phyloP scores from a whole-genome alignment of 2,888 invertebrate genomes.

The Chrysina gloriosa region DNA sequence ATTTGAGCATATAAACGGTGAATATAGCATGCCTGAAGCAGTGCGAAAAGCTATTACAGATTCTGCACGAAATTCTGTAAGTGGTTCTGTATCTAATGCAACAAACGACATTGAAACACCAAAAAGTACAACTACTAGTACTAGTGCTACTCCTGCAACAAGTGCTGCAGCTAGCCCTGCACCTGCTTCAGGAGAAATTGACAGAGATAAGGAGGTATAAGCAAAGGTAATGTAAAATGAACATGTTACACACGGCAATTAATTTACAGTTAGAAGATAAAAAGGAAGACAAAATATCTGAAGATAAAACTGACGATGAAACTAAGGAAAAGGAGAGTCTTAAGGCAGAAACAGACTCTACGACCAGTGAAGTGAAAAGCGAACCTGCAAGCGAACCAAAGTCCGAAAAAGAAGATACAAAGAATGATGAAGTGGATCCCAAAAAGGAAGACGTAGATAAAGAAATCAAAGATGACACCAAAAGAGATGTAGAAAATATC shows the following conservation, averaged over 20 bases:
- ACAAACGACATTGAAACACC: constrained; percentile 63
- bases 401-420: constrained; percentile 51
- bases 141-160: constrained; percentile 74
- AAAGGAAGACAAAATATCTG: constrained; percentile 42
- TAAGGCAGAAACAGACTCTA: constrained; percentile 49
- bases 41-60: constrained; percentile 79
- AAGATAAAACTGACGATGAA: constrained; percentile 51
- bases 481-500: constrained; percentile 66
- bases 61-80: constrained; percentile 57
- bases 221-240: neutral
- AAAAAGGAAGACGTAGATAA: constrained; percentile 57
- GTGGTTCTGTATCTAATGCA: constrained; percentile 54
- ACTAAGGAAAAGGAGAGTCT: constrained; percentile 53
- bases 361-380: constrained; percentile 53
- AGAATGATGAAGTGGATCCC: constrained; percentile 54
- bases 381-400: constrained; percentile 53
- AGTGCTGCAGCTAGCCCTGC: constrained; percentile 83
- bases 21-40: constrained; percentile 96
- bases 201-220: constrained; percentile 64
- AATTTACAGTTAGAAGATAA: constrained; percentile 37
- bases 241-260: neutral
- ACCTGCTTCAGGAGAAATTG: constrained; percentile 67
- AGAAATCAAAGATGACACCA: constrained; percentile 54
- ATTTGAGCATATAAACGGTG: constrained; percentile 98
- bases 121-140: constrained; percentile 70